These are phyloP conservation scores for Tigriopus californicus DNA, from an alignment of 2,888 invertebrate species.

Conservation along the genomic window DNA sequence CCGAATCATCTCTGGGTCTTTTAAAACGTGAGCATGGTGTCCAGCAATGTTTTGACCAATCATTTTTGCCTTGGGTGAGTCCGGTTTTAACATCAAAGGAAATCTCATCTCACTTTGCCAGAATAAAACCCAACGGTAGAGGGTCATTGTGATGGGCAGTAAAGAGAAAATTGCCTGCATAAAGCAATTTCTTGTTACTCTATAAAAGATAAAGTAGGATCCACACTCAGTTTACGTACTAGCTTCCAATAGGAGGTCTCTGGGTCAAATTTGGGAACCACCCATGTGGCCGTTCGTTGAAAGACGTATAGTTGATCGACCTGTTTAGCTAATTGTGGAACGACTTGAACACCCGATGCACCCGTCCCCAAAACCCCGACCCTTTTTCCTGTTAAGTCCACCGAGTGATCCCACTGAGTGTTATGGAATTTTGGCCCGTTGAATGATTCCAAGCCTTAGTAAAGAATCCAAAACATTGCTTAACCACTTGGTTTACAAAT, in stretches of 20 bases:
- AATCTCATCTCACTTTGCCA: background rate
- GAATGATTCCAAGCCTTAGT: background rate
- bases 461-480: too few species aligned
- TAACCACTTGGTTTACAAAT: too few species aligned
- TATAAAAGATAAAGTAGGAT: too few species aligned
- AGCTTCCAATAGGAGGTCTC: too few species aligned
- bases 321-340: background rate
- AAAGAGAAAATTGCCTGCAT: too few species aligned
- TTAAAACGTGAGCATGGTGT: background rate
- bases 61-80: background rate
- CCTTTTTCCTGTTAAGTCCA: background rate
- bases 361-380: background rate
- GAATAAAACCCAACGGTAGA: background rate
- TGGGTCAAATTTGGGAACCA: background rate
- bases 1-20: background rate
- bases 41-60: background rate
- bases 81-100: background rate
- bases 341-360: conserved; percentile 3
- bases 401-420: background rate
- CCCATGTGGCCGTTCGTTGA: conserved; percentile 5
- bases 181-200: too few species aligned
- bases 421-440: background rate
- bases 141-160: too few species aligned
- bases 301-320: background rate
- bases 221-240: too few species aligned